Percentiles rank a stretch among this genome's conserved stretches.
Conservation (phyloP, 2,888 invertebrate genomes). For the Gonocerus acuteangulatus region DNA sequence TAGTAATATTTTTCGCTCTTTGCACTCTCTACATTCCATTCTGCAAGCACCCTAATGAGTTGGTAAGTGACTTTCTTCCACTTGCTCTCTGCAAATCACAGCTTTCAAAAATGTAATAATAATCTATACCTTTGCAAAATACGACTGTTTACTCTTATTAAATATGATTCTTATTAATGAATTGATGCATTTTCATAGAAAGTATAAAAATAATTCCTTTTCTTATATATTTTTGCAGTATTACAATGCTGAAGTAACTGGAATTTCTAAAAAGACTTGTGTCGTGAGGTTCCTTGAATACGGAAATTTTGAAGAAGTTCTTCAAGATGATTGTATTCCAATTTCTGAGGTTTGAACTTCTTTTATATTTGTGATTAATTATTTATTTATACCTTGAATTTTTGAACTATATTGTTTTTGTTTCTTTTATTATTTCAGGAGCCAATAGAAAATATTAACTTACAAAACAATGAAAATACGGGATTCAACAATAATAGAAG, state of each 20-base stretch:
- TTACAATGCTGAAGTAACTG: slow-evolving; percentile 75
- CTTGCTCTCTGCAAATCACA: no score
- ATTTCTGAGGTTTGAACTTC: slow-evolving; percentile 43
- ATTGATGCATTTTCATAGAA: no score
- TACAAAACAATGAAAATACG: slow-evolving; percentile 20
- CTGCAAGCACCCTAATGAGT: no score
- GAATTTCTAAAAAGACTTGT: slow-evolving; percentile 71
- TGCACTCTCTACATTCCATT: no score
- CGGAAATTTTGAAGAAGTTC: slow-evolving; percentile 82
- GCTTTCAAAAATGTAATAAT: no score
- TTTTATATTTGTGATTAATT: no score
- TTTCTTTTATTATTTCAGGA: slow-evolving; percentile 3
- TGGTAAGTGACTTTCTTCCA: no score
- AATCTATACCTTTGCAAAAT: no score
- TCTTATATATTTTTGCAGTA: slow-evolving; percentile 48
- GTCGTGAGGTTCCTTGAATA: slow-evolving; percentile 82
- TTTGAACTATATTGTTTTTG: background rate
- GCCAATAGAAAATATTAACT: slow-evolving; percentile 15
- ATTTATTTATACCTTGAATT: background rate
- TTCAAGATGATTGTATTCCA: slow-evolving; percentile 72
- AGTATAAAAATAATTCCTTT: no score
- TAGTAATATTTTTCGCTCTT: no score
- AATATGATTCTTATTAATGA: no score
- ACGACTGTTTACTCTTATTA: no score
- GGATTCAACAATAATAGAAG: slow-evolving; percentile 24